Evolutionary conservation across 2,113 vertebrate genomes (phyloP), one percentile per base, ranked within the genome.

Genomic region (Otolemur garnettii): DNA sequence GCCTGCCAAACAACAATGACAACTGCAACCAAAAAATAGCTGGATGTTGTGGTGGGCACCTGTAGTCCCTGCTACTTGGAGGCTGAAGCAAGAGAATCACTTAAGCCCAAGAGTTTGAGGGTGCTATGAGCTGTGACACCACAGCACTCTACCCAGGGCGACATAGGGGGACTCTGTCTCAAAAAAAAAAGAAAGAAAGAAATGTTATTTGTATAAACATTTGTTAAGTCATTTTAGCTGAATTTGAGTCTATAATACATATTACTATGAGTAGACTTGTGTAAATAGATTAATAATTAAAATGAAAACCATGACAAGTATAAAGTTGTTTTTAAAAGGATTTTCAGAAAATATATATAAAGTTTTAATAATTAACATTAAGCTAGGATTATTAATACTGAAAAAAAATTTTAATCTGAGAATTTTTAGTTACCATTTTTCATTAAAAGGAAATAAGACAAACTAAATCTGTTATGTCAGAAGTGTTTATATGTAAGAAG

Each of bases 151-250:
- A 50, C 45, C 45, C 45, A 50, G 45, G 45, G 45, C 45, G 9
- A 50, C 45, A 50, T 50, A 50, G 45, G 7, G 45, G 9, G 45
- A 50, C 45, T 50, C 45, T 50, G 45, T 50, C 45, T 50, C 45
- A 50, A 50, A 50, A 50, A 50, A 9, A 50, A 50, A 8, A 50
- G 45, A 50, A 50, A 9, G 7, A 50, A 95, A 78, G 77, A 93
- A 92, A 93, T 81, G 66, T 74, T 91, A 42, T 21, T 55, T 96
- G 5, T 93, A 5, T 95, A 60, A 88, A 89, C 15, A 78, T 88
- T 91, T 94, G 9, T 71, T 79, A 95, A 85, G 57, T 93, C 55
- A 88, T 4, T 69, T 93, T 80, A 68, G 19, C 77, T 96, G 42
- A 94, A 59, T 94, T 91, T 69, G 92, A 89, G 18, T 95, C 45